phyloP scores from a whole-genome alignment of 2,888 invertebrate species.

The Coleophora deauratella region DNA sequence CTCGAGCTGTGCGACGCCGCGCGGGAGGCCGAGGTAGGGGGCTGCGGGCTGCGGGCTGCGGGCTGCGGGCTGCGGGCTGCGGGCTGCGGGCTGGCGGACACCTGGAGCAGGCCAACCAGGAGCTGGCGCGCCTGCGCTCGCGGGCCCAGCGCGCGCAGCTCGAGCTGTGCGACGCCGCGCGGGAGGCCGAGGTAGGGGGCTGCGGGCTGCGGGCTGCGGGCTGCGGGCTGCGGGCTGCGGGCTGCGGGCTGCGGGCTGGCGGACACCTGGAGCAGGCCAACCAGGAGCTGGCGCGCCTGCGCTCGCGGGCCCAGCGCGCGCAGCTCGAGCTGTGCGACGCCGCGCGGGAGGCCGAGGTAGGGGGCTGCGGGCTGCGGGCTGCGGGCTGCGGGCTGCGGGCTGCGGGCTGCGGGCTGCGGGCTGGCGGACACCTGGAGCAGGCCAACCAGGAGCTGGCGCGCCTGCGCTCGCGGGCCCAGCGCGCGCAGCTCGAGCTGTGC shows the following conservation, averaged over 20 bases:
- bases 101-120: slow-evolving; percentile 82
- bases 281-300: slow-evolving; percentile 86
- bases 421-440: no score
- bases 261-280: slow-evolving; percentile 83
- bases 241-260: no score
- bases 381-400: neutral
- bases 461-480: neutral
- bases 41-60: no score
- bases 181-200: slow-evolving; percentile 10
- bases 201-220: no score
- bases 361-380: neutral
- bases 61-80: neutral
- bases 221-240: no score
- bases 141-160: neutral
- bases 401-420: neutral
- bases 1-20: neutral
- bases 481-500: neutral
- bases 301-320: slow-evolving; percentile 78
- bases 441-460: neutral
- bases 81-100: neutral
- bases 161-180: neutral
- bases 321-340: neutral
- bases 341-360: neutral
- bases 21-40: neutral
- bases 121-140: neutral